Conservation (phyloP, 2,888 invertebrate species). For the Melangyna quadrimaculata region DNA sequence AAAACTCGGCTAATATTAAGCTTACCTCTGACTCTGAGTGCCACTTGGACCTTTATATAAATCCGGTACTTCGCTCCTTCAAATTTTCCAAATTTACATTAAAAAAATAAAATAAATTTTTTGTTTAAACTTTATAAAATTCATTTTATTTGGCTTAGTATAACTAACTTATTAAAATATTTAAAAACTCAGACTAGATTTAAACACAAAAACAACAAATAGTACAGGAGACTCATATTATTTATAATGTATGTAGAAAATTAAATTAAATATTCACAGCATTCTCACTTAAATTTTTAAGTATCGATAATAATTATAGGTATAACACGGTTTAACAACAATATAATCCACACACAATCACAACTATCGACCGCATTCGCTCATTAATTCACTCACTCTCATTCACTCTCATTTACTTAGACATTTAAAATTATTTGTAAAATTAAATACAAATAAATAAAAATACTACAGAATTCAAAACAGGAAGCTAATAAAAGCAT, state of each 20-base stretch:
- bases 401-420: too few species aligned
- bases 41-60: too few species aligned
- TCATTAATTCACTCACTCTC: neutral
- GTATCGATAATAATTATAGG: neutral
- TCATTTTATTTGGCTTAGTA: slow-evolving; percentile 57
- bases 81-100: too few species aligned
- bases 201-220: slow-evolving; percentile 62
- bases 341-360: slow-evolving; percentile 8
- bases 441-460: slow-evolving; percentile 45
- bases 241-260: slow-evolving; percentile 49
- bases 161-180: slow-evolving; percentile 39
- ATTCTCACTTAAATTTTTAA: slow-evolving; percentile 44
- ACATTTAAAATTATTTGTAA: slow-evolving; percentile 30
- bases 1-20: too few species aligned
- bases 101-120: neutral
- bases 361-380: slow-evolving; percentile 7
- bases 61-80: too few species aligned
- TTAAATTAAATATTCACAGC: slow-evolving; percentile 57
- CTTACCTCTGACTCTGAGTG: too few species aligned
- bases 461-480: slow-evolving; percentile 56
- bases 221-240: slow-evolving; percentile 57
- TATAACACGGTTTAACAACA: slow-evolving; percentile 20
- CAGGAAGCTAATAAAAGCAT: slow-evolving; percentile 35
- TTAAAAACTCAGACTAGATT: slow-evolving; percentile 63
- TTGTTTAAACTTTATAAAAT: slow-evolving; percentile 48